Conservation (phyloP, 1,140 invertebrate genomes). For the Philopotamus ludificatus region DNA sequence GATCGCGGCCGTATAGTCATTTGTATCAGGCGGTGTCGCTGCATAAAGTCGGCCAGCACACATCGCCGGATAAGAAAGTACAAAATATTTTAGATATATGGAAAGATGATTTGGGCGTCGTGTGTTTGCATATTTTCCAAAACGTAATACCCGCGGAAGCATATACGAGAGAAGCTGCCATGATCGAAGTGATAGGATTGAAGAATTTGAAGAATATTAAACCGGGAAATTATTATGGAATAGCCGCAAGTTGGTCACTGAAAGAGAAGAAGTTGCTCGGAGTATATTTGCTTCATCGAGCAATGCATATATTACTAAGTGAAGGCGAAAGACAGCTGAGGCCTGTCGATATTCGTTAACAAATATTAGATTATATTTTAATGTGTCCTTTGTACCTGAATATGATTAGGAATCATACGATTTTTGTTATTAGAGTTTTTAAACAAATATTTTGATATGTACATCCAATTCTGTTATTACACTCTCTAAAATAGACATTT, state of each 20-base stretch:
- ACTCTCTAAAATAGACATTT: no score
- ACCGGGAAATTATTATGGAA: constrained; percentile 81
- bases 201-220: constrained; percentile 79
- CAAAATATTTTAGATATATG: constrained; percentile 85
- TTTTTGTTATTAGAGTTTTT: no score
- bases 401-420: no score
- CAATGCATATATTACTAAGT: constrained; percentile 78
- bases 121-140: constrained; percentile 89
- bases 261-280: constrained; percentile 74
- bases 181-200: constrained; percentile 85
- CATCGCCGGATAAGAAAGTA: constrained; percentile 64
- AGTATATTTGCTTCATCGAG: constrained; percentile 78
- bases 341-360: constrained; percentile 64
- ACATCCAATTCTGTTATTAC: no score
- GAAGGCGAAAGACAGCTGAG: constrained; percentile 82
- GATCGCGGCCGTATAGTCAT: constrained; percentile 82
- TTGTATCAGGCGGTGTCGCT: constrained; percentile 79
- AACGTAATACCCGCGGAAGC: constrained; percentile 90
- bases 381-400: background rate
- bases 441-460: no score
- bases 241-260: constrained; percentile 69
- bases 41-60: constrained; percentile 54
- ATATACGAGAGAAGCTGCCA: constrained; percentile 88
- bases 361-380: background rate
- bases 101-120: constrained; percentile 76